phyloP scores from a whole-genome alignment of 2,113 vertebrate genomes.

The Spermophilus dauricus region DNA sequence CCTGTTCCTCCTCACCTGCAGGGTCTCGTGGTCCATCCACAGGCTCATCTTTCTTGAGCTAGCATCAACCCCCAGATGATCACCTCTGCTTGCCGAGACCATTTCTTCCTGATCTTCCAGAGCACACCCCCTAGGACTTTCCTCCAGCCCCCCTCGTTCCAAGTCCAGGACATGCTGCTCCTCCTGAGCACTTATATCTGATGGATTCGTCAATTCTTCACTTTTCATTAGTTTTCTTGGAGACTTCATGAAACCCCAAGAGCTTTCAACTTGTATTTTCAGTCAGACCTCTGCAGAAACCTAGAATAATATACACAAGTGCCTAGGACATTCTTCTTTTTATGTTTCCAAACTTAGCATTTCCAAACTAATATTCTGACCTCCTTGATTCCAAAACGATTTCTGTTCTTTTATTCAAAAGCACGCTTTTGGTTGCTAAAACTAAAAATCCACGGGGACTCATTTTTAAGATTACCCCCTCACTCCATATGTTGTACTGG shows the following conservation, averaged over 20 bases:
- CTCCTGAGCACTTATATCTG: background rate
- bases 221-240: background rate
- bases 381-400: background rate
- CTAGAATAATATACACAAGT: too few relatives aligned
- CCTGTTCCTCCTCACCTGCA: too few relatives aligned
- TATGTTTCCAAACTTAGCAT: background rate
- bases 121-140: background rate
- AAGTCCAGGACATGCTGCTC: background rate
- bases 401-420: background rate
- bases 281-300: background rate
- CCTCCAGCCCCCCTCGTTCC: background rate
- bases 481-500: background rate
- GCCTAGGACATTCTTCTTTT: background rate
- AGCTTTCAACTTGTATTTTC: background rate
- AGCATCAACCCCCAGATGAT: background rate
- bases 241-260: background rate
- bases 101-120: background rate
- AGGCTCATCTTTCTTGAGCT: accelerated
- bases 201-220: background rate
- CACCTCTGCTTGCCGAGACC: background rate
- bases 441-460: background rate
- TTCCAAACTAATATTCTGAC: background rate
- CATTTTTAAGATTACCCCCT: background rate
- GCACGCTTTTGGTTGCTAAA: background rate
- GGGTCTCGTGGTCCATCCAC: background rate